Evolutionary conservation across 2,797 vertebrate genomes (phyloP), one percentile per base, ranked within the genome.

Genomic region (Microctenopoma lineatum): DNA sequence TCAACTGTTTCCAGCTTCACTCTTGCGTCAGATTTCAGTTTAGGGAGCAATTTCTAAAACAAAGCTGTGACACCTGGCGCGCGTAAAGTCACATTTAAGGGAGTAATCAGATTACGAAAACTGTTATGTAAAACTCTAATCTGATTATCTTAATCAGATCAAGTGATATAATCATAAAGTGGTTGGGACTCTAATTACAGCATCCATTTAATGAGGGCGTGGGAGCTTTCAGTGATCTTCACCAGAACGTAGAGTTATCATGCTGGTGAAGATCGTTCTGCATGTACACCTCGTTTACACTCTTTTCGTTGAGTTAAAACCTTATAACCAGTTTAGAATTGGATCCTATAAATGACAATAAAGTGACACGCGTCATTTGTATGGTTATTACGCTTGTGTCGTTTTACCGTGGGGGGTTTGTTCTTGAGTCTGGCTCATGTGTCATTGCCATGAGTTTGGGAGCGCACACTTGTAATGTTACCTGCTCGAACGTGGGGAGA

Each of bases 51-150:
- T 13, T 66, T 52, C 21, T 21, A 21, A 21, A 21, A 21, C 10
- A 5, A 62, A 38, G 66, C 54, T 38, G 56, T 44, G 29, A 71
- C 36, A 58, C 4, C 36, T 5, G n/a, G 55, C 38, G 2, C 4
- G 41, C 51, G 21, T 56, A 70, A 34, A 70, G 76, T 76, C 65
- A 50, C 48, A 70, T 66, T 65, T 50, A 3, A 46, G 57, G 27
- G 16, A 42, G 27, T 72, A 73, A 82, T 72, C 72, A 48, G 54
- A 79, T 79, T 65, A 65, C 15, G 7, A 21, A 15, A 26, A 47
- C 67, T 32, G 65, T 73, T 79, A 48, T 50, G 42, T 67, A 62
- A 73, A 63, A 42, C 41, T 57, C 29, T 71, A 55, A 78, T 81
- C 66, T 52, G 48, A 51, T 70, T 56, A 59, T 63, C 11, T 56